These are phyloP conservation scores for Arnoldichthys spilopterus DNA, from an alignment of 2,797 vertebrate species.

Conservation along the genomic window DNA sequence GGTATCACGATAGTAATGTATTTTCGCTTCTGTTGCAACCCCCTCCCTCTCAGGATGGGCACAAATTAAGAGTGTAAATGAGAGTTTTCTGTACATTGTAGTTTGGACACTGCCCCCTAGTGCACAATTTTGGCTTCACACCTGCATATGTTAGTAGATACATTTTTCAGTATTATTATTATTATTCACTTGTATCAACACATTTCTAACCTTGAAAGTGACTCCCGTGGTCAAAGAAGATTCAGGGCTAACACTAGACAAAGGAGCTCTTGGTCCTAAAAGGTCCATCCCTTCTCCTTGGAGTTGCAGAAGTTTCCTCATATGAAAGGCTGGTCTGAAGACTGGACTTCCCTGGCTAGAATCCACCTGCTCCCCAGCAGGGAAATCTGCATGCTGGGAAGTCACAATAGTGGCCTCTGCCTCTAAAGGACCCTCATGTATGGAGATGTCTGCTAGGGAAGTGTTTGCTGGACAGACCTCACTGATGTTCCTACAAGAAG, in stretches of 20 bases:
- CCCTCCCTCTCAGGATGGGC: no score
- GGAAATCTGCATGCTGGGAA: not conserved
- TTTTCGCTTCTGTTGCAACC: no score
- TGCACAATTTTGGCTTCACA: no score
- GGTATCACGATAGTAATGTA: no score
- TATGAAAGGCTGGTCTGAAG: constrained; percentile 31
- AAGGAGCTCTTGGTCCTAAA: not conserved
- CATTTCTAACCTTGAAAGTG: constrained; percentile 62
- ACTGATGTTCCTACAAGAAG: constrained; percentile 23
- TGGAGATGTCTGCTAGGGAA: not conserved
- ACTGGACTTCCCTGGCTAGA: constrained; percentile 78
- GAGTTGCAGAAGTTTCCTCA: constrained; percentile 41
- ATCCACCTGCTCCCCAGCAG: constrained; percentile 58
- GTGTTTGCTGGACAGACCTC: not conserved
- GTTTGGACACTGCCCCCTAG: no score
- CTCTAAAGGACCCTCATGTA: constrained; percentile 17
- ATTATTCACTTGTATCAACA: not conserved
- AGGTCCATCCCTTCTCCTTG: not conserved
- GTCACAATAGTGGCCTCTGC: not conserved
- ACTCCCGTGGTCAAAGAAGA: constrained; percentile 1
- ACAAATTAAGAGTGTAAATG: no score
- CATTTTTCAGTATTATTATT: no score
- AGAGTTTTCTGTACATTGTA: no score
- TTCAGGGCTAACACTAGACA: constrained; percentile 3
- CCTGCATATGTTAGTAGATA: no score